Conservation (phyloP, 1,140 invertebrate species). For the Anastrepha obliqua region DNA sequence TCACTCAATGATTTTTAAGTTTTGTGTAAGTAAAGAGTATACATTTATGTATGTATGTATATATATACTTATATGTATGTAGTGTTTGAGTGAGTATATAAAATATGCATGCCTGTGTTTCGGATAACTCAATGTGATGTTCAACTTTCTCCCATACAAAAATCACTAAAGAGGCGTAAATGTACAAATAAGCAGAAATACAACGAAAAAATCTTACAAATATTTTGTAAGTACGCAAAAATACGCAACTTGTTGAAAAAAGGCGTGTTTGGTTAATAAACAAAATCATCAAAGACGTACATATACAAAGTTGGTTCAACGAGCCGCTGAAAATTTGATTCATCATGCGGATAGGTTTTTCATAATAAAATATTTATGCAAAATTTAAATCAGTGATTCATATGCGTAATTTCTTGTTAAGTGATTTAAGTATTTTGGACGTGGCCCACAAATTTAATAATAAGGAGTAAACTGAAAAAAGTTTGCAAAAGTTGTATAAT, state of each 20-base stretch:
- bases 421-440: too few relatives aligned
- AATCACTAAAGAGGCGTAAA: not conserved
- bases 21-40: not conserved
- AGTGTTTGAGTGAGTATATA: too few relatives aligned
- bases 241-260: not conserved
- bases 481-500: too few relatives aligned
- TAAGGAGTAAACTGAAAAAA: too few relatives aligned
- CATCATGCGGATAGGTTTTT: too few relatives aligned
- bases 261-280: not conserved
- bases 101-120: not conserved
- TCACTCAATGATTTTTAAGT: slow-evolving; percentile 21
- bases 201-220: not conserved
- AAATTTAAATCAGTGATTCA: too few relatives aligned
- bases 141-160: slow-evolving; percentile 29
- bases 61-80: not conserved
- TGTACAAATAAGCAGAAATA: not conserved
- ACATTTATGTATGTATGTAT: not conserved
- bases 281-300: not conserved
- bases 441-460: too few relatives aligned
- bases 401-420: too few relatives aligned
- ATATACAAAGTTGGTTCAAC: not conserved
- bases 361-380: too few relatives aligned
- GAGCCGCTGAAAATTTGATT: too few relatives aligned
- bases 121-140: not conserved
- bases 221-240: slow-evolving; percentile 15